phyloP scores from a whole-genome alignment of 1,140 invertebrate genomes.

The Papilio aristodemus region DNA sequence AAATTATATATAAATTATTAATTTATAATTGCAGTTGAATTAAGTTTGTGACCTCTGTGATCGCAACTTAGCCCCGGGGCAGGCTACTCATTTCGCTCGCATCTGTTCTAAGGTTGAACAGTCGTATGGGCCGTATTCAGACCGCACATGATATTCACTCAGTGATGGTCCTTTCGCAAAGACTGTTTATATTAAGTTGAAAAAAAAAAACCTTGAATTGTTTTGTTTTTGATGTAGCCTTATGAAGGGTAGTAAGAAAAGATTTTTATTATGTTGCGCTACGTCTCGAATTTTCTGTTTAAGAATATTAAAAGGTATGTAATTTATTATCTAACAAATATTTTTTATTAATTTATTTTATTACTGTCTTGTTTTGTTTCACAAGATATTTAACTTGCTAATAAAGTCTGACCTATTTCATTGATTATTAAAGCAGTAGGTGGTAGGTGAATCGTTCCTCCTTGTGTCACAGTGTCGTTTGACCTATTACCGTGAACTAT shows the following conservation, averaged over 20 bases:
- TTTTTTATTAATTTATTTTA: too few relatives aligned
- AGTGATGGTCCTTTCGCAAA: not conserved
- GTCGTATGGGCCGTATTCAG: not conserved
- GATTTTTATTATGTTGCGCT: not conserved
- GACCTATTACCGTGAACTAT: not conserved
- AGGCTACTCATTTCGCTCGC: not conserved
- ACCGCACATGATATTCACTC: not conserved
- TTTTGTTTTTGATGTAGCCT: not conserved
- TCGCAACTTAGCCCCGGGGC: slow-evolving; percentile 36
- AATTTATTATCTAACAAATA: not conserved
- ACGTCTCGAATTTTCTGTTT: not conserved
- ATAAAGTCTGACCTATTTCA: too few relatives aligned
- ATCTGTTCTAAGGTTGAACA: slow-evolving; percentile 14
- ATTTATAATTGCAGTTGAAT: not conserved
- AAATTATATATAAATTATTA: not conserved
- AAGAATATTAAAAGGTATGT: not conserved
- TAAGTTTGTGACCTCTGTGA: slow-evolving; percentile 41
- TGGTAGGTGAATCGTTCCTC: not conserved
- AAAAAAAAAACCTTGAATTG: not conserved
- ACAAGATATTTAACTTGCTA: not conserved
- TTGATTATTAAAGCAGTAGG: not conserved
- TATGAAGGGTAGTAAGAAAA: slow-evolving; percentile 10
- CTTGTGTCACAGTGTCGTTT: not conserved
- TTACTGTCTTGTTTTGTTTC: too few relatives aligned
- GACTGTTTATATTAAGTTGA: not conserved